Evolutionary conservation across 2,797 vertebrate genomes (phyloP).

Genomic region (Strix occidentalis): DNA sequence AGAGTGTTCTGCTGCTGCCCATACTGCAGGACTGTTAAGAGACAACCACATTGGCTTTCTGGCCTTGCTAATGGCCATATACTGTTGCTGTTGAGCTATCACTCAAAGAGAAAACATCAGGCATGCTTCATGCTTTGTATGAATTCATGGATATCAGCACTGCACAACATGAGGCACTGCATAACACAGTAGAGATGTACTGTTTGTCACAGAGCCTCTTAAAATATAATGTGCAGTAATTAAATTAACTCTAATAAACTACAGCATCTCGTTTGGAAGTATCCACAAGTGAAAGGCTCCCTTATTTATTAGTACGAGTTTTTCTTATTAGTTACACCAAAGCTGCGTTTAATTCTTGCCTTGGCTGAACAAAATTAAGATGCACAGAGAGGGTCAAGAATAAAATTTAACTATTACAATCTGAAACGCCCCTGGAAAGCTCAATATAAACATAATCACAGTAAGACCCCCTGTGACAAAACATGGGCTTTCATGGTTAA

Average conservation of each 20-base stretch:
- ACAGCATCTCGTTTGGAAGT: not conserved
- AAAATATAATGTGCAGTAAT: not conserved
- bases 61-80: not conserved
- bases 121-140: not conserved
- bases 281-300: not conserved
- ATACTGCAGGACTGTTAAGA: not conserved
- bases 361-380: not conserved
- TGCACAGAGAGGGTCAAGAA: not conserved
- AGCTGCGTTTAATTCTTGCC: not conserved
- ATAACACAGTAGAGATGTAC: not conserved
- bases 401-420: not conserved
- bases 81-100: not conserved
- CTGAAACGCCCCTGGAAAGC: conserved; percentile 58
- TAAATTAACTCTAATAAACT: not conserved
- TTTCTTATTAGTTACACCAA: conserved; percentile 7
- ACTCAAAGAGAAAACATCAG: not conserved
- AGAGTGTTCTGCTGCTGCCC: not conserved
- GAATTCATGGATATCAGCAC: not conserved
- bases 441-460: conserved; percentile 52
- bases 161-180: not conserved
- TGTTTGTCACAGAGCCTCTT: not conserved
- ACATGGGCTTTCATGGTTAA: conserved; percentile 53
- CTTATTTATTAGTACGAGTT: not conserved
- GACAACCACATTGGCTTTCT: not conserved
- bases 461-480: conserved; percentile 61